A percentile compares a stretch with the other conserved stretches of the same genome.
These are phyloP conservation scores for Mesochorus sp. DNA, from an alignment of 2,888 invertebrate genomes.

Conservation along the genomic window DNA sequence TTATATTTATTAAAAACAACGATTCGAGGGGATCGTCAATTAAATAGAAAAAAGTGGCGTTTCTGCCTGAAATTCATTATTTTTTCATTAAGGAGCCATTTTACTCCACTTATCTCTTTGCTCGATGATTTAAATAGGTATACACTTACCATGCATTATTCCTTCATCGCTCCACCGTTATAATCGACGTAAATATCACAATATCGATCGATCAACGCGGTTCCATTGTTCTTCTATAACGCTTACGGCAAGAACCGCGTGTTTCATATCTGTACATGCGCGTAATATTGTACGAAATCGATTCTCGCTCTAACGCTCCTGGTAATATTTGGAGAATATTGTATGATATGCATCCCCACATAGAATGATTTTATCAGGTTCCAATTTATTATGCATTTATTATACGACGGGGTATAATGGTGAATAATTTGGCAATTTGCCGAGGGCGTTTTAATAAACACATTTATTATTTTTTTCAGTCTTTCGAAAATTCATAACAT, in stretches of 20 bases:
- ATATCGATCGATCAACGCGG: constrained; percentile 55
- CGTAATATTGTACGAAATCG: constrained; percentile 29
- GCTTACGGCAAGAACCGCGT: constrained; percentile 6
- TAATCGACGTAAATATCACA: constrained; percentile 53
- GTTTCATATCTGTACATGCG: constrained; percentile 9
- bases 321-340: constrained; percentile 49
- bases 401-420: constrained; percentile 14
- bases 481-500: not conserved
- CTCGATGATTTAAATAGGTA: not conserved
- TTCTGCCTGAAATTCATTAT: no score
- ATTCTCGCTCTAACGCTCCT: constrained; percentile 29
- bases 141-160: constrained; percentile 8
- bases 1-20: no score
- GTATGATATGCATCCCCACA: not conserved
- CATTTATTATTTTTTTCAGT: not conserved
- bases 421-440: constrained; percentile 50
- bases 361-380: constrained; percentile 47
- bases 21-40: no score
- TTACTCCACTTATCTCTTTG: no score
- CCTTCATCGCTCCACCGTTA: constrained; percentile 48
- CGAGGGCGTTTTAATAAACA: not conserved
- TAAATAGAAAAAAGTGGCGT: no score
- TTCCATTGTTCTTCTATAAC: constrained; percentile 39
- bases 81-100: no score
- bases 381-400: constrained; percentile 40